Evolutionary conservation across 2,888 invertebrate genomes (phyloP), one percentile per base, ranked within the genome.

Genomic region (Apamea anceps): DNA sequence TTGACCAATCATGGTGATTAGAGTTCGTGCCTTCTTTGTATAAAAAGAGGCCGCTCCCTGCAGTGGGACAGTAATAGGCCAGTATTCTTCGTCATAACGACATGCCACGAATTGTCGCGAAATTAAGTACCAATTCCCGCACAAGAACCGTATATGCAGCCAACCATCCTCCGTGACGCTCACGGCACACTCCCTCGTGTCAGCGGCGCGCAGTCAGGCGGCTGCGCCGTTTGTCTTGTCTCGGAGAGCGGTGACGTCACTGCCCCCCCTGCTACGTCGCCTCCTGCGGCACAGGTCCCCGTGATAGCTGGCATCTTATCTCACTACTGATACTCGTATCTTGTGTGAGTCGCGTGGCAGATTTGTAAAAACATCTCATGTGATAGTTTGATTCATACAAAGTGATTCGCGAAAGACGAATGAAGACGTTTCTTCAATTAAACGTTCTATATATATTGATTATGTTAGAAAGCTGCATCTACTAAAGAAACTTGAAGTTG

Each of bases 241-340:
- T 32, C 71, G 72, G n/a, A 70, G 83, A 80, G 65, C 68, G 37
- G 82, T 82, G 82, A 85, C 67, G 66, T 80, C 83, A 63, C 70
- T 51, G n/a, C 18, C 13, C 12, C 10, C 60, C 18, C 62, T 21
- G 15, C 32, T 8, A 0, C 2, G 18, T 13, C 21, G 1, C 12
- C 8, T 13, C 8, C 45, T 25, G 7, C 18, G 15, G 21, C 32
- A 4, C 18, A 25, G 7, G 18, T 32, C 28, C 0, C 42, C 25
- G 79, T 28, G 63, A 37, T 10, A 51, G 28, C 57, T n/a, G 37
- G 28, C 25, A 37, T 63, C 66, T 72, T 66, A 80, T 67, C 72
- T 80, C 42, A 42, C 57, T 25, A 66, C 51, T 65, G 42, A 48
- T 72, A 45, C 72, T 48, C 45, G 51, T 81, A 74, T n/a, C 70